Evolutionary conservation across 2,888 invertebrate species (phyloP), one percentile per base, ranked within the genome.

Genomic region (Megastigmus dorsalis): DNA sequence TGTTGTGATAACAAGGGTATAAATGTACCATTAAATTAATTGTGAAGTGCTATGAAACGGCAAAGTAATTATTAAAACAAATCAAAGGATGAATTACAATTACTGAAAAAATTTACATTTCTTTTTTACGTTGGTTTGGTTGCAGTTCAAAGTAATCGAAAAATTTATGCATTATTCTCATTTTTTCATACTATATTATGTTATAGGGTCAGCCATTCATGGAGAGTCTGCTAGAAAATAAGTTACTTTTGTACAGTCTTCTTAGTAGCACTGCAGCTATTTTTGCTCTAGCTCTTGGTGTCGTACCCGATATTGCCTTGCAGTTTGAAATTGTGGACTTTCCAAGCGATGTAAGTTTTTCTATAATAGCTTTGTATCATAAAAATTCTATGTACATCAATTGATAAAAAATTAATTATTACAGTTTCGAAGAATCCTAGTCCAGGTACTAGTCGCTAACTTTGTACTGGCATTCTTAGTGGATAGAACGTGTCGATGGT

Each of bases 321-420:
- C 94, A 96, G 88, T 98, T 99, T 90, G 97, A 99, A 91, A 95
- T 99, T 78, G 96, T 99, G 7, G 93, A 96, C 84, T 96, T 99
- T 88, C 97, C 98, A 55, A 89, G 92, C 18, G 95, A 97, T 86
- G 98, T 98, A 89, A 92, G 93, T 90, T 20, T 52, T 20, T 15
- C 6, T 20, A 41, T 33, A 45, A 43, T n/a, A 38, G 33, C 6
- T 18, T 30, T 30, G 30, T 48, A 28, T 20, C 18, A 50, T 55
- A 45, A 15, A 20, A 5, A 1, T 52, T n/a, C 1, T n/a, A 50
- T 63, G 5, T 52, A 28, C 7, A 36, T 10, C 38, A 62, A 59
- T 30, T 48, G 15, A 65, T 38, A 55, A 1, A 36, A 28, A 55
- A 28, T 54, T 55, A 26, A 59, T 71, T 50, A 66, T 75, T 92